Conservation (phyloP, 2,888 invertebrate genomes). For the Sarcophaga carnaria region DNA sequence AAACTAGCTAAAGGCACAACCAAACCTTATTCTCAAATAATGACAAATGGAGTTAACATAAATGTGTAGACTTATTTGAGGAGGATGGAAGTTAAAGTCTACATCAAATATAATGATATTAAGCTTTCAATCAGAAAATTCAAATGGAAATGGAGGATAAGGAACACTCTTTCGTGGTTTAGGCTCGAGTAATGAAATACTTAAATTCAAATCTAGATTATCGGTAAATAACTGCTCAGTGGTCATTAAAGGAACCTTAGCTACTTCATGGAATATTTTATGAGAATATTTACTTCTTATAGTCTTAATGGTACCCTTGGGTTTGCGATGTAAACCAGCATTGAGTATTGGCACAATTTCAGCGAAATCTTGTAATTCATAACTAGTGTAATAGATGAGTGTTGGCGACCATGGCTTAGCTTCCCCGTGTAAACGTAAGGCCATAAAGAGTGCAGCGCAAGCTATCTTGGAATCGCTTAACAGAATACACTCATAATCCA, state of each 20-base stretch:
- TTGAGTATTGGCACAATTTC: slow-evolving; percentile 89
- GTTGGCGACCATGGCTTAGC: slow-evolving; percentile 86
- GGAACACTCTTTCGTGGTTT: slow-evolving; percentile 16
- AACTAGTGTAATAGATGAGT: slow-evolving; percentile 91
- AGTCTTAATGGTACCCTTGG: slow-evolving; percentile 91
- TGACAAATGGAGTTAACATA: too few relatives aligned
- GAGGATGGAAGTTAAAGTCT: too few relatives aligned
- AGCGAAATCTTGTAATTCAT: slow-evolving; percentile 88
- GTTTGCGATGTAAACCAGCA: slow-evolving; percentile 88
- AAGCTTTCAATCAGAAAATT: too few relatives aligned
- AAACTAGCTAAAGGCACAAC: too few relatives aligned
- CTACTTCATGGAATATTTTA: slow-evolving; percentile 95
- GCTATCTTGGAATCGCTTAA: slow-evolving; percentile 95
- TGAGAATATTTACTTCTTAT: slow-evolving; percentile 97
- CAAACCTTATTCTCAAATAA: too few relatives aligned
- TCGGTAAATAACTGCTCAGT: slow-evolving; percentile 77
- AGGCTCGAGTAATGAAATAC: slow-evolving; percentile 19
- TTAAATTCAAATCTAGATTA: slow-evolving; percentile 68
- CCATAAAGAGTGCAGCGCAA: slow-evolving; percentile 92
- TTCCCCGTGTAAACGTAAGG: slow-evolving; percentile 91
- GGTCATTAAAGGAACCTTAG: slow-evolving; percentile 87
- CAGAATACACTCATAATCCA: slow-evolving; percentile 92
- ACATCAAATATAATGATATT: too few relatives aligned
- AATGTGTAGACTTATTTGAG: too few relatives aligned
- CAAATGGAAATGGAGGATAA: too few relatives aligned